Percentiles rank a stretch among this genome's conserved stretches.
Evolutionary conservation across 2,797 vertebrate genomes (phyloP).

Genomic region (Gephyroberyx darwinii): DNA sequence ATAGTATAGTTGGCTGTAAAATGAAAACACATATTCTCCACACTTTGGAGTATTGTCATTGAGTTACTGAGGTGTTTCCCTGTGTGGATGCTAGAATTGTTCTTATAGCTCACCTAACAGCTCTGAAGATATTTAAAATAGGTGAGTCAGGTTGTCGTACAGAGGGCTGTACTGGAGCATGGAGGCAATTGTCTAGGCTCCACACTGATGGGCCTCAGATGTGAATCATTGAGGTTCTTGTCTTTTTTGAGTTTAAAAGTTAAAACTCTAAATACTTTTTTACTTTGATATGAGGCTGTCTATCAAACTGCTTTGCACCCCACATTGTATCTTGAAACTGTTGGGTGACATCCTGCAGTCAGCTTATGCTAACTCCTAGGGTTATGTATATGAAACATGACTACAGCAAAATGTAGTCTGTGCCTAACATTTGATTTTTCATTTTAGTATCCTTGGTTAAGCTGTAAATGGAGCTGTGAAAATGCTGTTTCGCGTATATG

Average conservation of each 20-base stretch:
- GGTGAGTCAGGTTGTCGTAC: slow-evolving; percentile 1
- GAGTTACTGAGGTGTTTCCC: slow-evolving; percentile 21
- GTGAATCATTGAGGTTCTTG: background rate
- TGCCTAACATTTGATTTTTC: slow-evolving; percentile 12
- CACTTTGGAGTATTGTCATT: slow-evolving; percentile 27
- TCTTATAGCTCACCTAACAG: slow-evolving; percentile 5
- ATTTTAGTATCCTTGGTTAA: slow-evolving; percentile 11
- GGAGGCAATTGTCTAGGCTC: background rate
- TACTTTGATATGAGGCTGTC: background rate
- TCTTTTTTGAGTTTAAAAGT: background rate
- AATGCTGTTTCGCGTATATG: slow-evolving; percentile 14
- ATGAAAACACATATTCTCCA: slow-evolving; percentile 5
- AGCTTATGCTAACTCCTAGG: background rate
- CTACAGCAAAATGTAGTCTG: background rate
- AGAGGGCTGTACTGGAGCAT: slow-evolving; percentile 8
- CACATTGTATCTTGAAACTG: background rate
- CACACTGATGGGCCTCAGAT: background rate
- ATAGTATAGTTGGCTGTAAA: background rate
- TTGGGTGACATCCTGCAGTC: background rate
- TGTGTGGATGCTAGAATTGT: slow-evolving; percentile 22
- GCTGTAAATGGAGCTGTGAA: slow-evolving; percentile 9
- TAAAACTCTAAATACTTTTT: background rate
- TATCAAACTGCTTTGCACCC: background rate
- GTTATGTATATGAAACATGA: background rate
- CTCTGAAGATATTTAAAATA: slow-evolving; percentile 7